These are phyloP conservation scores for Brachyopa scutellaris DNA, from an alignment of 2,888 invertebrate genomes.

Conservation along the genomic window DNA sequence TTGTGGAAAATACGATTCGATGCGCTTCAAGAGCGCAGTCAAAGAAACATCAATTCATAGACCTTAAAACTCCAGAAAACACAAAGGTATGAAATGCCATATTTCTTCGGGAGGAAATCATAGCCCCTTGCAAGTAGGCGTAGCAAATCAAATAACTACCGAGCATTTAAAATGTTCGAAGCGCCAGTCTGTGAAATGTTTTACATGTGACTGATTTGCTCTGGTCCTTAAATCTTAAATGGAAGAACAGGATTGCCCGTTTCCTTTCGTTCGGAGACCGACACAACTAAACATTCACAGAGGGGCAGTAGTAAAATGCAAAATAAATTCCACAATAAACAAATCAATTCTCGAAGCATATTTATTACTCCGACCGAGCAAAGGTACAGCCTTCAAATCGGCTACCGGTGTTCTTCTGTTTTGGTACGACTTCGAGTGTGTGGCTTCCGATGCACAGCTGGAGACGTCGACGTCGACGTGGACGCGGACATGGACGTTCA, in stretches of 20 bases:
- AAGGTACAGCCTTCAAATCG: conserved; percentile 68
- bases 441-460: conserved; percentile 71
- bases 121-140: conserved; percentile 67
- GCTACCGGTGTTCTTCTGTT: conserved; percentile 70
- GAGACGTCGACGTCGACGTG: no score
- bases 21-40: conserved; percentile 50
- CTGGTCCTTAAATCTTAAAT: conserved; percentile 44
- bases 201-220: conserved; percentile 64
- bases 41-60: conserved; percentile 43
- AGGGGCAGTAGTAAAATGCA: conserved; percentile 59
- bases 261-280: conserved; percentile 1
- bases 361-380: conserved; percentile 65
- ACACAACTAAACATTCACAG: conserved; percentile 15
- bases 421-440: conserved; percentile 48
- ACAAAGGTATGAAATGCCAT: conserved; percentile 8
- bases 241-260: neutral
- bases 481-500: conserved; percentile 56
- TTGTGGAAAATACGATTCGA: conserved; percentile 64
- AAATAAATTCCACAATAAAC: conserved; percentile 72
- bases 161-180: conserved; percentile 47
- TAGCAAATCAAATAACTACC: conserved; percentile 68
- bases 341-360: conserved; percentile 71
- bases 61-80: conserved; percentile 23
- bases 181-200: conserved; percentile 68
- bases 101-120: conserved; percentile 28